phyloP scores from a whole-genome alignment of 1,140 invertebrate genomes.

The Monomorium pharaonis region DNA sequence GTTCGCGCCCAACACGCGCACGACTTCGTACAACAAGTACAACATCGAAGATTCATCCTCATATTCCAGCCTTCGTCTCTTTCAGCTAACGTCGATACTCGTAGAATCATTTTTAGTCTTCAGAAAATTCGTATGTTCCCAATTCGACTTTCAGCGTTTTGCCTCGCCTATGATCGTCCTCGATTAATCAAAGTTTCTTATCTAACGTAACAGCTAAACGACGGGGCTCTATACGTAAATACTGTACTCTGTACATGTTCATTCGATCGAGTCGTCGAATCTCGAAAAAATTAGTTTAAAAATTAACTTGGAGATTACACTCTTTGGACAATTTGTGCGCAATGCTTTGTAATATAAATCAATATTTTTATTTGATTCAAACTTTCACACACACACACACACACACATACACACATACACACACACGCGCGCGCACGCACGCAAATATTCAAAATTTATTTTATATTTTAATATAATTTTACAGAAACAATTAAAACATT shows the following conservation, averaged over 20 bases:
- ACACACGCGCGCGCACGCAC: too few species aligned
- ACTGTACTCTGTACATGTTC: slow-evolving; percentile 24
- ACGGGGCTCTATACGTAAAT: slow-evolving; percentile 37
- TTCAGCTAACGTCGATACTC: slow-evolving; percentile 18
- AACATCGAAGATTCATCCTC: slow-evolving; percentile 43
- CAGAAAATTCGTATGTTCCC: slow-evolving; percentile 72
- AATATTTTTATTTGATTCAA: background rate
- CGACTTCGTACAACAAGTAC: slow-evolving; percentile 19
- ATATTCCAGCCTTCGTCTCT: slow-evolving; percentile 52
- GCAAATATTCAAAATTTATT: background rate
- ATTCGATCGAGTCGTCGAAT: slow-evolving; percentile 30
- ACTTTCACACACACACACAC: background rate
- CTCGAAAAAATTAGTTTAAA: background rate
- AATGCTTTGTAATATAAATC: background rate
- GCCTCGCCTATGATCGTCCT: slow-evolving; percentile 15
- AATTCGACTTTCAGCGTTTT: slow-evolving; percentile 72
- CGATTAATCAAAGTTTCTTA: slow-evolving; percentile 51
- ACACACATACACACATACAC: too few species aligned
- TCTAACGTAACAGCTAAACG: slow-evolving; percentile 46
- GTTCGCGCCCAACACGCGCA: slow-evolving; percentile 54
- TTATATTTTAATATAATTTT: background rate
- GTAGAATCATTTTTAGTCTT: slow-evolving; percentile 47
- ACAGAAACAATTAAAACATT: background rate
- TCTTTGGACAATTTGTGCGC: background rate
- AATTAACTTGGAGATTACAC: background rate